phyloP scores from a whole-genome alignment of 2,113 vertebrate species.

The Trichechus manatus region DNA sequence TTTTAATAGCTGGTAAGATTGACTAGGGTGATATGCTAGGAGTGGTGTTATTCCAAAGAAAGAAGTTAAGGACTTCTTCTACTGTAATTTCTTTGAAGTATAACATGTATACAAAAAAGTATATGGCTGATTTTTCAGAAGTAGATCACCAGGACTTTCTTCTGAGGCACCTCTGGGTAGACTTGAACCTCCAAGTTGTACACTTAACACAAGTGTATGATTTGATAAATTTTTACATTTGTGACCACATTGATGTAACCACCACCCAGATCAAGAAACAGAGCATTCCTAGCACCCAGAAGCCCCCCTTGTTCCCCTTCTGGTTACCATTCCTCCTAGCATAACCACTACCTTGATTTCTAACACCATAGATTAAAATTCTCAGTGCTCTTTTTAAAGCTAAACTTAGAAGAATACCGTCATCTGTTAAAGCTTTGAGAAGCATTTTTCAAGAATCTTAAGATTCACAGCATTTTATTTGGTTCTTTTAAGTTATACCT shows the following conservation, averaged over 20 bases:
- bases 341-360: background rate
- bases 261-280: background rate
- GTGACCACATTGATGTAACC: background rate
- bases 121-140: no score
- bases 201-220: background rate
- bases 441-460: background rate
- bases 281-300: background rate
- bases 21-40: background rate
- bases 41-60: background rate
- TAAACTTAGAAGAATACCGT: background rate
- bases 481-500: background rate
- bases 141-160: no score
- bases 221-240: background rate
- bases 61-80: background rate
- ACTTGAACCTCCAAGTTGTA: no score
- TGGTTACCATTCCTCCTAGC: background rate
- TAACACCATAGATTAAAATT: background rate
- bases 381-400: constrained; percentile 23
- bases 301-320: background rate
- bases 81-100: background rate
- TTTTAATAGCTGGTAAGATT: constrained; percentile 44
- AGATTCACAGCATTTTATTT: background rate
- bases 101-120: background rate
- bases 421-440: background rate
- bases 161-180: no score